Conservation (phyloP, 2,113 vertebrate genomes). For the Hemichromis elongatus region DNA sequence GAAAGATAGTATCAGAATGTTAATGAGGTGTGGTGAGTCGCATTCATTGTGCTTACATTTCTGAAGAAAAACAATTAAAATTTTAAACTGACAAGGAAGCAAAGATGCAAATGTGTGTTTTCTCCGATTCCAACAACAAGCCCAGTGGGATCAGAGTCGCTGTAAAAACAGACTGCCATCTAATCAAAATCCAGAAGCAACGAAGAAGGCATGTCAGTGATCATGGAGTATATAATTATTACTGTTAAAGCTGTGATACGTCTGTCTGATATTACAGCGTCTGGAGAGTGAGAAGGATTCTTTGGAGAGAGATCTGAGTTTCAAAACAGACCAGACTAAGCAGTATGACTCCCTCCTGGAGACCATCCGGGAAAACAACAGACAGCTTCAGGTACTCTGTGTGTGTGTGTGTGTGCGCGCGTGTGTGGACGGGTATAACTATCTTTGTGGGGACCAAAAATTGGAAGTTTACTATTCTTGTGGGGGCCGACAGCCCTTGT, state of each 20-base stretch:
- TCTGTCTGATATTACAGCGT: constrained; percentile 51
- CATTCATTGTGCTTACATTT: neutral
- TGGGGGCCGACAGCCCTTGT: too few species aligned
- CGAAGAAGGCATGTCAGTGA: neutral
- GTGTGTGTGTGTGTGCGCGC: neutral
- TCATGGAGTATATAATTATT: neutral
- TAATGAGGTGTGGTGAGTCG: neutral
- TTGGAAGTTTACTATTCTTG: too few species aligned
- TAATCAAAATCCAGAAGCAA: neutral
- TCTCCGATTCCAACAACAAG: neutral
- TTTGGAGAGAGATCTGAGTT: constrained; percentile 85
- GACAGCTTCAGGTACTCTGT: constrained; percentile 83
- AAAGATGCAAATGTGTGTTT: neutral
- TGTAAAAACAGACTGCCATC: neutral
- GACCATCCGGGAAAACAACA: constrained; percentile 85
- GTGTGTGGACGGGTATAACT: too few species aligned
- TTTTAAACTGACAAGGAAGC: neutral
- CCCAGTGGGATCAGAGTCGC: neutral
- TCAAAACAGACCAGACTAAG: constrained; percentile 84
- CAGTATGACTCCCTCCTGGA: constrained; percentile 87
- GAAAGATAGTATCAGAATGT: neutral
- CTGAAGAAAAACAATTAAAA: neutral
- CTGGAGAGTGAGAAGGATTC: constrained; percentile 83
- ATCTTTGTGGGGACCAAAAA: too few species aligned
- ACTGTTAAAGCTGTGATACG: neutral